Base-by-base conservation (phyloP, 1,140 invertebrate species). In the Spodoptera litura region DNA sequence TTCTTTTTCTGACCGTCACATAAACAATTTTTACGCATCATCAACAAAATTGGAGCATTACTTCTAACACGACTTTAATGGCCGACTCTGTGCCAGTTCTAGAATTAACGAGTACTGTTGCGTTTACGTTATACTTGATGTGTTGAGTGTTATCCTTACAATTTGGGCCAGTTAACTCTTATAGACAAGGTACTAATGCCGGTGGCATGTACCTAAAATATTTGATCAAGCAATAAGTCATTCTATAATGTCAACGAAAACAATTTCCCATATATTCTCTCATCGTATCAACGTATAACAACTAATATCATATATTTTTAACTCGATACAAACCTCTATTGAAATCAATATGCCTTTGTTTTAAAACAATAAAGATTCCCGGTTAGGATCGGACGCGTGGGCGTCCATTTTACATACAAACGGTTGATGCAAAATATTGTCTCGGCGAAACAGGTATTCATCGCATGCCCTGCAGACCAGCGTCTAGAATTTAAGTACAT, bases 51-150 rank as follows among this genome's bases (percentile, higher is more conserved):
- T 15, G 64, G n/a, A 13, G 11, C 64, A 31, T 68, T 68, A 15
- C 61, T 27, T 5, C 12, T 49, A 73, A 73, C 31, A 55, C 68
- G 71, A 25, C 13, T 73, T 73, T 73, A 73, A 73, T 73, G 55
- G 55, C 13, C 35, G 71, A 10, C 31, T 44, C 38, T n/a, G 35
- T 73, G 38, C 31, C 38, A 64, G 61, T 38, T 25, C 61, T 35
- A 72, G 52, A 55, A 31, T 58, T 58, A 44, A 44, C 9, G 38
- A 44, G 1, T 6, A 44, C 38, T 9, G 38, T 44, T 9, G 9
- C 38, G 38, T 56, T 58, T 44, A 72, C 70, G 70, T 38, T 64
- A 11, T 15, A 15, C 31, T 58, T 31, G 44, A 56, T 4, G 15
- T 25, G 13, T 66, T 27, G 11, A 35, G 64, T 68, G 70, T 58